Percentiles rank a stretch among this genome's conserved stretches.
phyloP scores from a whole-genome alignment of 2,888 invertebrate genomes.

The Ctena decussata region DNA sequence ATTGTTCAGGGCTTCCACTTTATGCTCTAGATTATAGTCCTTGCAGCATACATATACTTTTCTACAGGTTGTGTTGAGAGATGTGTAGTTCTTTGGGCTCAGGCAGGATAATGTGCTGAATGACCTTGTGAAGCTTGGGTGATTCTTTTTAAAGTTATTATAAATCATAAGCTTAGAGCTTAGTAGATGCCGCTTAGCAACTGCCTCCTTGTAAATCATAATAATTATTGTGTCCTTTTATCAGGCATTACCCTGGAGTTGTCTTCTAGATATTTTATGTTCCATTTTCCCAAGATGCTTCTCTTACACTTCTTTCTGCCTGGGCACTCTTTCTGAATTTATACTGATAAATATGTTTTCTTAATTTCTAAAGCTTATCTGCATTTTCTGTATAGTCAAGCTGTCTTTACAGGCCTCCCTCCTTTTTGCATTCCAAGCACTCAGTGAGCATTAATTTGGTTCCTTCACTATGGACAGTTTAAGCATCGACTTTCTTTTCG shows the following conservation, averaged over 20 bases:
- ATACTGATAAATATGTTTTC: neutral
- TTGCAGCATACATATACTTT: conserved; percentile 47
- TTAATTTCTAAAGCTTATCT: neutral
- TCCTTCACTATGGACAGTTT: neutral
- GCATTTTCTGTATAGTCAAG: conserved; percentile 16
- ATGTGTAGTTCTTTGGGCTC: conserved; percentile 39
- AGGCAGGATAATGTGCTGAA: conserved; percentile 28
- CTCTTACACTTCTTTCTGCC: neutral
- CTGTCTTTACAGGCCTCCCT: conserved; percentile 21
- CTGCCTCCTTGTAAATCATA: conserved; percentile 20
- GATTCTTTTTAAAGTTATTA: too few relatives aligned
- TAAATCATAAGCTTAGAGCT: too few relatives aligned
- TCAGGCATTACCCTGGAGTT: conserved; percentile 57
- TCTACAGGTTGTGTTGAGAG: conserved; percentile 23
- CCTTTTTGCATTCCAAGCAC: neutral
- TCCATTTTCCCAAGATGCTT: neutral
- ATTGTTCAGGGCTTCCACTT: conserved; percentile 33
- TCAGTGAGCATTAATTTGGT: neutral
- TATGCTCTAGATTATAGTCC: conserved; percentile 44
- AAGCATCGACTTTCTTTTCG: neutral
- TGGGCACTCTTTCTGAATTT: neutral
- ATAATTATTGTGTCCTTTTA: conserved; percentile 51
- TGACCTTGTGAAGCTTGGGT: conserved; percentile 26
- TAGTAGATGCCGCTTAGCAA: conserved; percentile 44
- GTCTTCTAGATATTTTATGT: conserved; percentile 12